A percentile compares a stretch with the other conserved stretches of the same genome.
Conservation (phyloP, 2,888 invertebrate genomes). For the Erebia ligea region DNA sequence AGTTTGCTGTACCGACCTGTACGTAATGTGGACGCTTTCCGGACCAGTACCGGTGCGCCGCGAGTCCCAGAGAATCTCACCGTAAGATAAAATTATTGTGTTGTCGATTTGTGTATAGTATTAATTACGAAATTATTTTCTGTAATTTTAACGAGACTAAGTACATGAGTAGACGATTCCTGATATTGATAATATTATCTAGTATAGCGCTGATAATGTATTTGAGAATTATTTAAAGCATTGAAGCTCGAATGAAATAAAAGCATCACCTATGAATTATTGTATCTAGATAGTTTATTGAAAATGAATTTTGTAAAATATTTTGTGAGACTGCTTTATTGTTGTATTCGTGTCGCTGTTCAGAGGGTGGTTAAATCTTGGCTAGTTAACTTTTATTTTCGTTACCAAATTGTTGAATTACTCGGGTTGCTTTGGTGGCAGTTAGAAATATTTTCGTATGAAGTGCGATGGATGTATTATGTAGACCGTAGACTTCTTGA, state of each 20-base stretch:
- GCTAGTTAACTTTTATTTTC: slow-evolving; percentile 79
- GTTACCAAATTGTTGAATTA: slow-evolving; percentile 82
- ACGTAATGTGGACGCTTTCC: slow-evolving; percentile 72
- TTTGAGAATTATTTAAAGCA: slow-evolving; percentile 75
- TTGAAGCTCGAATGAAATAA: slow-evolving; percentile 70
- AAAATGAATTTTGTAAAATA: slow-evolving; percentile 77
- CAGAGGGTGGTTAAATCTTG: slow-evolving; percentile 70
- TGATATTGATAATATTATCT: slow-evolving; percentile 75
- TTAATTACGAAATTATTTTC: slow-evolving; percentile 81
- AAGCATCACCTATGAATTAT: slow-evolving; percentile 76
- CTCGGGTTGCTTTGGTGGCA: slow-evolving; percentile 77
- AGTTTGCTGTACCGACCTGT: slow-evolving; percentile 65
- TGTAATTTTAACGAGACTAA: slow-evolving; percentile 81
- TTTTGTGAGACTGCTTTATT: slow-evolving; percentile 83
- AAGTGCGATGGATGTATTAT: slow-evolving; percentile 49
- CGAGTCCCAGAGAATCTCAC: slow-evolving; percentile 81
- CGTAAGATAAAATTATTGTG: slow-evolving; percentile 73
- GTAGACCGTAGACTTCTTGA: slow-evolving; percentile 42
- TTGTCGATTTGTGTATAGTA: slow-evolving; percentile 83
- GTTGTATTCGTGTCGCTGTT: slow-evolving; percentile 81
- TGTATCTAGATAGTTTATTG: slow-evolving; percentile 81
- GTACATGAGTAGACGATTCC: slow-evolving; percentile 81
- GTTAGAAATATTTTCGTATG: slow-evolving; percentile 61
- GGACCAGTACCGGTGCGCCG: slow-evolving; percentile 58
- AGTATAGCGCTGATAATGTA: slow-evolving; percentile 79